phyloP scores from a whole-genome alignment of 2,113 vertebrate genomes.

The Psettodes erumei region DNA sequence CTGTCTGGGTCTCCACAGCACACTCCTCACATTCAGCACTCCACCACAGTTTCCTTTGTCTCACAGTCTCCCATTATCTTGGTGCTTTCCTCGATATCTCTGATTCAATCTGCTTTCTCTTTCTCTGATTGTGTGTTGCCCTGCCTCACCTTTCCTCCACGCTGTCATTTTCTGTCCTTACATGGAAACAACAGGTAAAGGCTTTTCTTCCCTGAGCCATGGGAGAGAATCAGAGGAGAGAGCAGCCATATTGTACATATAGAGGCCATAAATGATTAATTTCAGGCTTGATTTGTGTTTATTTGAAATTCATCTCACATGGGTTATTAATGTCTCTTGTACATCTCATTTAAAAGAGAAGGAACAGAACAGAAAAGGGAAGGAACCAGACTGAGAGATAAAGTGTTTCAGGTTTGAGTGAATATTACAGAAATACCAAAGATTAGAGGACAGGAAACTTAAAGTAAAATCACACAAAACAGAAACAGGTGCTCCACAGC shows the following conservation, averaged over 20 bases:
- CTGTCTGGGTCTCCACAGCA: not conserved
- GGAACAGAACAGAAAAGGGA: slow-evolving; percentile 10
- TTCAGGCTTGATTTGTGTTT: slow-evolving; percentile 8
- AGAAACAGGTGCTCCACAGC: not conserved
- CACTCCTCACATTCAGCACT: slow-evolving; percentile 41
- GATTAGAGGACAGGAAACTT: not conserved
- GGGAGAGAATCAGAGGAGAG: not conserved
- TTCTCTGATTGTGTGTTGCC: slow-evolving; percentile 20
- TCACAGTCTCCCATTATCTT: slow-evolving; percentile 22
- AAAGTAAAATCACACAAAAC: too few species aligned
- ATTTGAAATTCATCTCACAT: slow-evolving; percentile 22
- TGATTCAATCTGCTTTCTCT: slow-evolving; percentile 31
- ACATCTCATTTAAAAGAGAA: not conserved
- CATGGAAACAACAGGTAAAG: slow-evolving; percentile 36
- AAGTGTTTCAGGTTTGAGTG: not conserved
- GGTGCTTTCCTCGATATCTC: slow-evolving; percentile 22
- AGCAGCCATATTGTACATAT: not conserved
- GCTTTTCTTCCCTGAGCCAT: not conserved
- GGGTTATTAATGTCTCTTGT: slow-evolving; percentile 2
- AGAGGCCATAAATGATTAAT: slow-evolving; percentile 47
- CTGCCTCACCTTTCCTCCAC: slow-evolving; percentile 27
- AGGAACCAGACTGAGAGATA: not conserved
- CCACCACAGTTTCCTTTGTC: slow-evolving; percentile 14
- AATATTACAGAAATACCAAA: not conserved
- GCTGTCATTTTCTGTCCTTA: not conserved